Percentiles rank a stretch among this genome's conserved stretches.
Evolutionary conservation across 1,140 invertebrate genomes (phyloP).

Genomic region (Elymnias hypermnestra): DNA sequence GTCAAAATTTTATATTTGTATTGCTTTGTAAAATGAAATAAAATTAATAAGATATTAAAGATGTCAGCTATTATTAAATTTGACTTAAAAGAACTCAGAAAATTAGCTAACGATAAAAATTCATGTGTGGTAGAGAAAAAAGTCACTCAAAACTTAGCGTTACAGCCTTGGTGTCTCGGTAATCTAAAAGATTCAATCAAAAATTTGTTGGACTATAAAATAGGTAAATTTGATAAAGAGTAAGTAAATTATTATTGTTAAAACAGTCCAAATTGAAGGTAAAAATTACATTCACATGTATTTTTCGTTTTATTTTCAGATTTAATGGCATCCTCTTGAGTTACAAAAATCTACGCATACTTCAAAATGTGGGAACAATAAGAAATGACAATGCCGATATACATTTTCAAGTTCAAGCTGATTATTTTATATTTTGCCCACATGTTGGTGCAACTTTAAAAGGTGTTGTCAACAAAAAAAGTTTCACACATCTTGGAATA

Average conservation of each 20-base stretch:
- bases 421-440: constrained; percentile 80
- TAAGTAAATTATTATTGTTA: constrained; percentile 31
- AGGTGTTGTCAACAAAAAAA: constrained; percentile 80
- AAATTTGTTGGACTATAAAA: constrained; percentile 73
- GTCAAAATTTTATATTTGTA: no score
- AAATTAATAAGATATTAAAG: constrained; percentile 8
- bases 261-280: background rate
- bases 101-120: constrained; percentile 72
- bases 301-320: constrained; percentile 35
- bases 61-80: constrained; percentile 72
- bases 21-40: no score
- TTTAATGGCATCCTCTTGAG: constrained; percentile 79
- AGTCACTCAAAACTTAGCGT: constrained; percentile 74
- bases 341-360: constrained; percentile 79
- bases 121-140: constrained; percentile 76
- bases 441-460: constrained; percentile 63
- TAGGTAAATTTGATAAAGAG: constrained; percentile 76
- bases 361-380: constrained; percentile 74
- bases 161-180: constrained; percentile 79
- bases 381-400: constrained; percentile 77
- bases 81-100: constrained; percentile 61
- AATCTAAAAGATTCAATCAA: constrained; percentile 75
- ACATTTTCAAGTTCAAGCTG: constrained; percentile 79
- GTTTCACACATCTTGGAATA: constrained; percentile 78
- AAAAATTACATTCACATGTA: background rate